A percentile compares a stretch with the other conserved stretches of the same genome.
phyloP scores from a whole-genome alignment of 2,797 vertebrate species.

The Helicolenus hilgendorfi region DNA sequence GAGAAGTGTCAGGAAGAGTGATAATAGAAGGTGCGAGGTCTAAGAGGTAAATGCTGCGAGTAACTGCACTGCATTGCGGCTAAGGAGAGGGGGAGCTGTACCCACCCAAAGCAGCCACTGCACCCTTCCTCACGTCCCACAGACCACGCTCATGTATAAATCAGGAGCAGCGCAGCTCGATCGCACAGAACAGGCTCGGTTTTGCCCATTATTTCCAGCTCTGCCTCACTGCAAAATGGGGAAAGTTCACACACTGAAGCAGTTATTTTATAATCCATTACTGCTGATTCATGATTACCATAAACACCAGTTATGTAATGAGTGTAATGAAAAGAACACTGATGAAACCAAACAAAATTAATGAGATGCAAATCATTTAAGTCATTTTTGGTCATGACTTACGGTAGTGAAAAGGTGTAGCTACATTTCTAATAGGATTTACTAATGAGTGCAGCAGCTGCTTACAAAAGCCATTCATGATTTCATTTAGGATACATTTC shows the following conservation, averaged over 20 bases:
- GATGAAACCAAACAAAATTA: not conserved
- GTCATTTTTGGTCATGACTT: not conserved
- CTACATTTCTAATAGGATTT: not conserved
- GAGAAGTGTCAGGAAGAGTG: not conserved
- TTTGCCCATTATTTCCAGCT: not conserved
- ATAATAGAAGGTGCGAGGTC: not conserved
- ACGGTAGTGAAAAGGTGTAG: not conserved
- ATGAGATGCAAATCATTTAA: not conserved
- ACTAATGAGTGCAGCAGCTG: not conserved
- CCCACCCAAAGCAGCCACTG: conserved; percentile 44
- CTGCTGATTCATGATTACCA: not conserved
- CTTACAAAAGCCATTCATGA: not conserved
- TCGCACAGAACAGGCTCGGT: not conserved
- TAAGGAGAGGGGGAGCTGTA: conserved; percentile 61
- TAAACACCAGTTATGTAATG: not conserved
- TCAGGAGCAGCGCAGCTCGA: conserved; percentile 40
- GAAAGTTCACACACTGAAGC: not conserved
- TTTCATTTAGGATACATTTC: not conserved
- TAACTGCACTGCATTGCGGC: conserved; percentile 85
- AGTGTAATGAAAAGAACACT: not conserved
- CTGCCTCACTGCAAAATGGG: not conserved
- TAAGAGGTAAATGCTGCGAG: conserved; percentile 49
- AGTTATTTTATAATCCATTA: not conserved
- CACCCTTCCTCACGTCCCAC: conserved; percentile 45
- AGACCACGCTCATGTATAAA: conserved; percentile 70